phyloP scores from a whole-genome alignment of 2,888 invertebrate species.

The Holacanthella duospinosa region DNA sequence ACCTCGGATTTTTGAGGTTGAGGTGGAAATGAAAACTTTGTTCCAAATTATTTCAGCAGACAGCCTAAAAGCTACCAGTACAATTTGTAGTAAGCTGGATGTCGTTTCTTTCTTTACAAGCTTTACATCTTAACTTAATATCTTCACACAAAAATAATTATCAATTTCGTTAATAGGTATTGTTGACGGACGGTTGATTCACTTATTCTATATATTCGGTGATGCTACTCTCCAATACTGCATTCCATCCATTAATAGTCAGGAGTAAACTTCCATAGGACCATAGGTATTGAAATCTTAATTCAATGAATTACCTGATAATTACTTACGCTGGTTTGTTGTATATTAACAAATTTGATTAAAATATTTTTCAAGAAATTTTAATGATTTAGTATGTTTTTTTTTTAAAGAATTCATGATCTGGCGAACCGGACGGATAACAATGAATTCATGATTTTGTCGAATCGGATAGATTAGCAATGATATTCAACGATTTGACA shows the following conservation, averaged over 20 bases:
- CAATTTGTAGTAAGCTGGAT: slow-evolving; percentile 21
- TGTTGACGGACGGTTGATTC: slow-evolving; percentile 16
- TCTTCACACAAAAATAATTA: background rate
- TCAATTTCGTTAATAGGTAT: slow-evolving; percentile 17
- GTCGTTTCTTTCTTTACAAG: no score
- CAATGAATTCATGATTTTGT: background rate
- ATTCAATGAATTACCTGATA: no score
- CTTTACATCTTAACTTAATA: background rate
- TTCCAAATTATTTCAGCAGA: slow-evolving; percentile 22
- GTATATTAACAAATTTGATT: no score
- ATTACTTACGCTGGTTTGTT: no score
- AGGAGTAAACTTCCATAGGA: no score
- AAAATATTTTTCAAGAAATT: no score
- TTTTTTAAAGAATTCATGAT: no score
- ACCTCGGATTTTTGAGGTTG: slow-evolving; percentile 11
- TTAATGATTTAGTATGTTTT: no score
- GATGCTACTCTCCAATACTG: slow-evolving; percentile 28
- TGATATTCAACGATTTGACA: background rate
- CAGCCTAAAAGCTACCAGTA: slow-evolving; percentile 17
- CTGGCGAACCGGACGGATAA: no score
- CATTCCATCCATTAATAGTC: slow-evolving; percentile 16
- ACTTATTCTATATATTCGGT: slow-evolving; percentile 23
- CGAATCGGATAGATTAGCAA: background rate
- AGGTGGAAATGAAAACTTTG: slow-evolving; percentile 27
- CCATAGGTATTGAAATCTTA: no score